A percentile compares a stretch with the other conserved stretches of the same genome.
Conservation (phyloP, 2,113 vertebrate species). For the Typhlomys cinereus region DNA sequence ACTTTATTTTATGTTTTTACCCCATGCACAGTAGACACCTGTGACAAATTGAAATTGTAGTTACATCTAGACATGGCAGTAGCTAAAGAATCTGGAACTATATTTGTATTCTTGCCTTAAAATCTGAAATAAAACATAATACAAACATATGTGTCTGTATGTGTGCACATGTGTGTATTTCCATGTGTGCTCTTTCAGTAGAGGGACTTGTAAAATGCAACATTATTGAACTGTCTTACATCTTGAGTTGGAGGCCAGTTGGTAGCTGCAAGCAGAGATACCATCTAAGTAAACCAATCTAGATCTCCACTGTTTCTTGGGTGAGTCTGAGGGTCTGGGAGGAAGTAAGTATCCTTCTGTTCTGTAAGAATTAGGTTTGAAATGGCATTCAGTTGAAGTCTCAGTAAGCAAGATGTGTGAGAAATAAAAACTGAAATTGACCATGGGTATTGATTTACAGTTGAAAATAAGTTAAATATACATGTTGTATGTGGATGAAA, state of each 20-base stretch:
- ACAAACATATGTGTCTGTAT: not conserved
- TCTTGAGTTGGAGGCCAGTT: not conserved
- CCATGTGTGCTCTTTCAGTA: not conserved
- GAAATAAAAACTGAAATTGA: constrained; percentile 59
- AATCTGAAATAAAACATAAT: constrained; percentile 2
- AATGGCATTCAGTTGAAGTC: constrained; percentile 25
- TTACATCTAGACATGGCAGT: not conserved
- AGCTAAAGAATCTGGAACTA: not conserved
- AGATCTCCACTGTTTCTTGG: constrained; percentile 32
- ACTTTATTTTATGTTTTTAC: not conserved
- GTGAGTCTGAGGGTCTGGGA: too few relatives aligned
- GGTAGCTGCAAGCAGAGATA: not conserved
- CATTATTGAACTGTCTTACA: not conserved
- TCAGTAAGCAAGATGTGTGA: constrained; percentile 49
- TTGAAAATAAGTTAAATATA: constrained; percentile 50
- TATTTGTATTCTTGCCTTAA: constrained; percentile 14
- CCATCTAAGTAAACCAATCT: constrained; percentile 29
- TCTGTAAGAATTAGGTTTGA: not conserved
- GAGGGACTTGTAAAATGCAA: not conserved
- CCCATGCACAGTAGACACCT: not conserved
- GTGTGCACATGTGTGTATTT: not conserved
- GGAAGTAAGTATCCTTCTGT: constrained; percentile 20
- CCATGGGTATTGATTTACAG: constrained; percentile 34
- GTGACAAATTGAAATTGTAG: constrained; percentile 1
- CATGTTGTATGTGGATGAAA: constrained; percentile 38